Percentiles rank a stretch among this genome's conserved stretches.
phyloP scores from a whole-genome alignment of 2,113 vertebrate species.

The Boulengeromyrus knoepffleri region DNA sequence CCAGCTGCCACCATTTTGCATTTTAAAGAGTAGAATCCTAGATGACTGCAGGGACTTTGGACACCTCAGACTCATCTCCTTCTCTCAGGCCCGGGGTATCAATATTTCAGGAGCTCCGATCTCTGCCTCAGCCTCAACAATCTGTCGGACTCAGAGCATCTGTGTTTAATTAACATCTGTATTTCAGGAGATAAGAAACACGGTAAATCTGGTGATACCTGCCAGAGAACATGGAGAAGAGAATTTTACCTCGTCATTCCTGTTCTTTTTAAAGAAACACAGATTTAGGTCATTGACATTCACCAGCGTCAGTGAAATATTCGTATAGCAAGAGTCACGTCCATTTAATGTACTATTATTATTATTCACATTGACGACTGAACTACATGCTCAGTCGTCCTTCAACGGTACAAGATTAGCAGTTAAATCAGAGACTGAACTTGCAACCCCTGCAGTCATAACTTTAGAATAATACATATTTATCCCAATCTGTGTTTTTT shows the following conservation, averaged over 20 bases:
- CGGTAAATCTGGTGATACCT: not conserved
- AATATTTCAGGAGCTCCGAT: not conserved
- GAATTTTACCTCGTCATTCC: not conserved
- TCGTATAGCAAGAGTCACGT: not conserved
- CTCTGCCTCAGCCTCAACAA: constrained; percentile 2
- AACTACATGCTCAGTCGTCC: not conserved
- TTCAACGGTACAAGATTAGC: not conserved
- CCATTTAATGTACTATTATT: not conserved
- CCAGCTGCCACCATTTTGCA: constrained; percentile 1
- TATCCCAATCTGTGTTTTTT: not conserved
- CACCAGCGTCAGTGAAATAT: not conserved
- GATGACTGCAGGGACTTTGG: constrained; percentile 16
- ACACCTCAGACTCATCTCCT: constrained; percentile 1
- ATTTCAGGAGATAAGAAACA: not conserved
- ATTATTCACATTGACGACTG: not conserved
- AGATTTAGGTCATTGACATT: not conserved
- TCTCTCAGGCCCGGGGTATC: not conserved
- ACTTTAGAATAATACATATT: not conserved
- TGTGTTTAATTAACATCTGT: not conserved
- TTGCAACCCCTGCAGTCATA: not conserved
- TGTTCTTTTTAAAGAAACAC: not conserved
- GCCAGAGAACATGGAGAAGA: not conserved
- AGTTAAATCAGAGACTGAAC: not conserved
- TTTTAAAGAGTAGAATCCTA: not conserved
- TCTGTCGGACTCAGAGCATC: not conserved